Percentiles rank a stretch among this genome's conserved stretches.
Evolutionary conservation across 2,113 vertebrate genomes (phyloP).

Genomic region (Piaya cayana): DNA sequence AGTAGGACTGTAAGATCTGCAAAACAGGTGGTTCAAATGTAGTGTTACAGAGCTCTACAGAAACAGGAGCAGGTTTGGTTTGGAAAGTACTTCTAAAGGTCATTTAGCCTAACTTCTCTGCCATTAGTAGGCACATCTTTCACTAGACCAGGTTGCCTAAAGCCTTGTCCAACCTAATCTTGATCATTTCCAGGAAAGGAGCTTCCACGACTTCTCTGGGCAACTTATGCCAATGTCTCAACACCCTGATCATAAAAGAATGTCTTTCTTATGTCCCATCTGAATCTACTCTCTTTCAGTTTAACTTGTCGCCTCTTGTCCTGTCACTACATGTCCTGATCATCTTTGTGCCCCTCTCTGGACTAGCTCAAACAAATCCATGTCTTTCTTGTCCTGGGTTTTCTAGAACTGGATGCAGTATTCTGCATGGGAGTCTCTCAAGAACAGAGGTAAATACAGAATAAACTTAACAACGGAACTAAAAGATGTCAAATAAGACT

Average conservation of each 20-base stretch:
- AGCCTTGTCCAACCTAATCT: not conserved
- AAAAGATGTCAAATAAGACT: not conserved
- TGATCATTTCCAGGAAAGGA: not conserved
- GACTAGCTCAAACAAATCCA: not conserved
- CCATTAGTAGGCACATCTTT: not conserved
- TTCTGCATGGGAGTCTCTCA: not conserved
- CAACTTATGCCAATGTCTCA: not conserved
- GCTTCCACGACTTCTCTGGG: not conserved
- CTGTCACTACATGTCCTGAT: not conserved
- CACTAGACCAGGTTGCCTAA: not conserved
- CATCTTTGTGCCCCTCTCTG: not conserved
- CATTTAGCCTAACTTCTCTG: not conserved
- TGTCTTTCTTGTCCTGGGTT: not conserved
- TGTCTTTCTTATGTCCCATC: not conserved
- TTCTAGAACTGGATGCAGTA: not conserved
- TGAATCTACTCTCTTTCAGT: not conserved
- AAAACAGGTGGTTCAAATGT: not conserved
- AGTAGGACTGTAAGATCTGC: not conserved
- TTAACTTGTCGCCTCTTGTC: not conserved
- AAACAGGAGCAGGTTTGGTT: not conserved
- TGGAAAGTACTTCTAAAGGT: not conserved
- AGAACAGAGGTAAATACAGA: not conserved
- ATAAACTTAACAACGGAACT: not conserved
- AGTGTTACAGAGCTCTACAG: not conserved
- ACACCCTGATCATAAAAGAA: not conserved